Evolutionary conservation across 2,113 vertebrate genomes (phyloP).

Genomic region (Ictalurus furcatus): DNA sequence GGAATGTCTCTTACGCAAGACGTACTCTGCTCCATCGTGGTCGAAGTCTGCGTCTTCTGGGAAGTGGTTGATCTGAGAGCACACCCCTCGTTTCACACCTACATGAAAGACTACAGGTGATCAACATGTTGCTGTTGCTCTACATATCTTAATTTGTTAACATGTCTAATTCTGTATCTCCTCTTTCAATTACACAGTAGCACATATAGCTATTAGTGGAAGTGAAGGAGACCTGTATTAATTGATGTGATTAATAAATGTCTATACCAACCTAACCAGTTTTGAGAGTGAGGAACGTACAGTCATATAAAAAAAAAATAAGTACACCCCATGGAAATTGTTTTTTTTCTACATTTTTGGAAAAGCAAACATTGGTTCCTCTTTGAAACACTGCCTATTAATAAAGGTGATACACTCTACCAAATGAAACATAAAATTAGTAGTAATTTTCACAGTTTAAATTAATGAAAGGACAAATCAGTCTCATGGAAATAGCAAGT

Average conservation of each 20-base stretch:
- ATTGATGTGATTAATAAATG: not conserved
- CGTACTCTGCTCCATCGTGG: conserved; percentile 91
- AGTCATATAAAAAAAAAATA: no score
- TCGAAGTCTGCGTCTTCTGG: conserved; percentile 93
- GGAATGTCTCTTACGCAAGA: conserved; percentile 76
- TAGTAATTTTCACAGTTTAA: no score
- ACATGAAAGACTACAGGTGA: conserved; percentile 46
- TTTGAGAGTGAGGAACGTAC: not conserved
- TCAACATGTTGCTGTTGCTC: conserved; percentile 16
- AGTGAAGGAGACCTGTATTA: not conserved
- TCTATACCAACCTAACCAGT: not conserved
- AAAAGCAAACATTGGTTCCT: no score
- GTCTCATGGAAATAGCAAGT: no score
- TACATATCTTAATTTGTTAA: not conserved
- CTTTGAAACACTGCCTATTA: no score
- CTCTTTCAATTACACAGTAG: not conserved
- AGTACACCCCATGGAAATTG: no score
- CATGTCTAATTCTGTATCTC: not conserved
- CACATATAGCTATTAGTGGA: not conserved
- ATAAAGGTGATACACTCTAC: no score
- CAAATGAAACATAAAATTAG: no score
- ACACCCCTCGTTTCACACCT: conserved; percentile 89
- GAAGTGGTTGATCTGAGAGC: conserved; percentile 93
- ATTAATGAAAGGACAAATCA: no score
- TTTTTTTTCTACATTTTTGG: no score